These are phyloP conservation scores for Carassius gibelio DNA, from an alignment of 2,113 vertebrate genomes.

Conservation along the genomic window DNA sequence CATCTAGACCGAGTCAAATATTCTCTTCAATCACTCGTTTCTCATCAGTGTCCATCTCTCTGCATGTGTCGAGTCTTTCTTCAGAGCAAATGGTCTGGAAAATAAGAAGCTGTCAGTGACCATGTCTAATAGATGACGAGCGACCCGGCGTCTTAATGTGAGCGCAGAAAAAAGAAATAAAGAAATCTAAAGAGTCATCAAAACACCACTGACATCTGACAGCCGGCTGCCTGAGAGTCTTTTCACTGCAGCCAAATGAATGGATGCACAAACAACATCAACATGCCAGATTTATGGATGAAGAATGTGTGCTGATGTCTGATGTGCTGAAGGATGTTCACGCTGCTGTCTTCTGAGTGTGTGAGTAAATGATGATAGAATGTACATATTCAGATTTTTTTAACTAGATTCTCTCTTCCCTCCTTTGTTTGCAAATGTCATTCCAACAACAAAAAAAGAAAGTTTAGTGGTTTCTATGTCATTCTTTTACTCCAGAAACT, in stretches of 20 bases:
- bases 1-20: not conserved
- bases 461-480: too few relatives aligned
- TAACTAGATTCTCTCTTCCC: not conserved
- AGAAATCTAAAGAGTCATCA: slow-evolving; percentile 72
- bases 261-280: slow-evolving; percentile 75
- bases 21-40: not conserved
- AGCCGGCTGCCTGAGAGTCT: slow-evolving; percentile 78
- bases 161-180: not conserved
- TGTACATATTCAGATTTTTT: not conserved
- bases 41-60: not conserved
- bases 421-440: not conserved
- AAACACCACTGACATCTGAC: slow-evolving; percentile 80
- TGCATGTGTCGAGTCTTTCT: not conserved
- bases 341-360: not conserved
- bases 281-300: slow-evolving; percentile 75
- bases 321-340: not conserved
- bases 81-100: slow-evolving; percentile 67
- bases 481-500: too few relatives aligned
- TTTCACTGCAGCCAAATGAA: slow-evolving; percentile 81
- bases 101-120: slow-evolving; percentile 68
- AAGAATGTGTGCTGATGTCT: not conserved
- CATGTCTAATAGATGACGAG: slow-evolving; percentile 68
- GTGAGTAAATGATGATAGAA: not conserved
- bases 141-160: slow-evolving; percentile 62
- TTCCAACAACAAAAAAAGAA: too few relatives aligned